Percentiles rank a stretch among this genome's conserved stretches.
These are phyloP conservation scores for Selene dorsalis DNA, from an alignment of 2,797 vertebrate genomes.

Conservation along the genomic window DNA sequence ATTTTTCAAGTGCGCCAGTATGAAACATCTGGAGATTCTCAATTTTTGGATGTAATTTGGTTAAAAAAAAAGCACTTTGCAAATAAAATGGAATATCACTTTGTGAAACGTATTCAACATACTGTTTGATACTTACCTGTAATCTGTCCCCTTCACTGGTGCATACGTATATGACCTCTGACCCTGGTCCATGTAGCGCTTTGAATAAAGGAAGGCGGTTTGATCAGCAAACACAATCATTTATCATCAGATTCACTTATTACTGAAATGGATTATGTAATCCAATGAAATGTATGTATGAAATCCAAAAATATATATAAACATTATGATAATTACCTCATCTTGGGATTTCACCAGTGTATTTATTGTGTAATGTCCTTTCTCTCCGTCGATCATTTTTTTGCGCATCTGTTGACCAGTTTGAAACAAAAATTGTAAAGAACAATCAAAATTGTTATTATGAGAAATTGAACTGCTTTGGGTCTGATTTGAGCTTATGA, in stretches of 20 bases:
- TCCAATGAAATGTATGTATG: too few relatives aligned
- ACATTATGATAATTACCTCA: slow-evolving; percentile 86
- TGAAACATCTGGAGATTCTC: slow-evolving; percentile 35
- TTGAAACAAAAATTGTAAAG: slow-evolving; percentile 10
- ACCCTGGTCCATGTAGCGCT: slow-evolving; percentile 95
- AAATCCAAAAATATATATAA: background rate
- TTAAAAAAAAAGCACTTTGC: background rate
- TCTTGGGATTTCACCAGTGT: slow-evolving; percentile 96
- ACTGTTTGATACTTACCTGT: slow-evolving; percentile 87
- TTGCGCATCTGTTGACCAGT: slow-evolving; percentile 88
- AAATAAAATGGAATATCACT: background rate
- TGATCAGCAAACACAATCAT: slow-evolving; percentile 14
- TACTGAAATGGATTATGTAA: too few relatives aligned
- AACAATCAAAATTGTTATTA: background rate
- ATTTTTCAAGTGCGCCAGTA: slow-evolving; percentile 21
- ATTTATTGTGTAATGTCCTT: slow-evolving; percentile 85
- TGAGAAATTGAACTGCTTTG: background rate
- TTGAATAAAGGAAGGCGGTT: slow-evolving; percentile 55
- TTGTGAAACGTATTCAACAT: background rate
- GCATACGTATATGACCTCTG: slow-evolving; percentile 91
- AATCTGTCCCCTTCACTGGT: slow-evolving; percentile 91
- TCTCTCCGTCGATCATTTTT: slow-evolving; percentile 91
- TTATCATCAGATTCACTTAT: background rate
- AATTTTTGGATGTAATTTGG: background rate
- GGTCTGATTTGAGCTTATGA: slow-evolving; percentile 4